Percentiles rank a stretch among this genome's conserved stretches.
Conservation (phyloP, 2,113 vertebrate species). For the Corydoras sp. region DNA sequence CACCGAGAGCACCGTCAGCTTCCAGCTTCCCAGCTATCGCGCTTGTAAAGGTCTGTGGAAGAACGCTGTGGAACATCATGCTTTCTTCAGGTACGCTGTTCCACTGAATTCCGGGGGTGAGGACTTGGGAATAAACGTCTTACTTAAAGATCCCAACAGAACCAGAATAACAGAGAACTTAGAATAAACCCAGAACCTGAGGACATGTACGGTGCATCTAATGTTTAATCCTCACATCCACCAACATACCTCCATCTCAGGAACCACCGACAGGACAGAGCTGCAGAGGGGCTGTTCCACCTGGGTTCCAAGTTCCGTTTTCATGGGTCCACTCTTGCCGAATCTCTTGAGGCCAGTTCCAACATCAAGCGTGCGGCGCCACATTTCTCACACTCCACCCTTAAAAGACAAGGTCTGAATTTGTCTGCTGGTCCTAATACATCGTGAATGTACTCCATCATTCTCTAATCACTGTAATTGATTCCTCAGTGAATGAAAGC, state of each 20-base stretch:
- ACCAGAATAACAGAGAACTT: too few relatives aligned
- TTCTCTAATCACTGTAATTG: not conserved
- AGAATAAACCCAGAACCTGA: too few relatives aligned
- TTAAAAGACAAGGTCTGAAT: constrained; percentile 83
- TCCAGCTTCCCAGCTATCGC: constrained; percentile 89
- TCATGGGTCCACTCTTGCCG: constrained; percentile 86
- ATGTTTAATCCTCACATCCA: too few relatives aligned
- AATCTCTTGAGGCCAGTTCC: constrained; percentile 87
- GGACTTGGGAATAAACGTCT: not conserved
- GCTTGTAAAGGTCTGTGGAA: constrained; percentile 97
- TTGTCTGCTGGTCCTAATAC: not conserved
- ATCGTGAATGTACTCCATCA: not conserved
- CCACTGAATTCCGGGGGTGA: not conserved
- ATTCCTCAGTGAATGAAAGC: constrained; percentile 24
- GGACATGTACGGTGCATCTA: too few relatives aligned
- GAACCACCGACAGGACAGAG: constrained; percentile 68
- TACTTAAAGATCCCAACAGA: not conserved
- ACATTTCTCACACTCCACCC: constrained; percentile 83
- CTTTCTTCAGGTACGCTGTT: constrained; percentile 87
- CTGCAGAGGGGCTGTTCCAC: constrained; percentile 77
- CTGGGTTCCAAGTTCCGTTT: constrained; percentile 92
- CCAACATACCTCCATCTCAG: constrained; percentile 30
- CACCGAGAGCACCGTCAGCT: constrained; percentile 89
- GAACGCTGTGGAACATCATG: constrained; percentile 92
- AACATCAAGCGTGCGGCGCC: constrained; percentile 85